A percentile compares a stretch with the other conserved stretches of the same genome.
These are phyloP conservation scores for Lingula anatina DNA, from an alignment of 2,888 invertebrate species.

Conservation along the genomic window DNA sequence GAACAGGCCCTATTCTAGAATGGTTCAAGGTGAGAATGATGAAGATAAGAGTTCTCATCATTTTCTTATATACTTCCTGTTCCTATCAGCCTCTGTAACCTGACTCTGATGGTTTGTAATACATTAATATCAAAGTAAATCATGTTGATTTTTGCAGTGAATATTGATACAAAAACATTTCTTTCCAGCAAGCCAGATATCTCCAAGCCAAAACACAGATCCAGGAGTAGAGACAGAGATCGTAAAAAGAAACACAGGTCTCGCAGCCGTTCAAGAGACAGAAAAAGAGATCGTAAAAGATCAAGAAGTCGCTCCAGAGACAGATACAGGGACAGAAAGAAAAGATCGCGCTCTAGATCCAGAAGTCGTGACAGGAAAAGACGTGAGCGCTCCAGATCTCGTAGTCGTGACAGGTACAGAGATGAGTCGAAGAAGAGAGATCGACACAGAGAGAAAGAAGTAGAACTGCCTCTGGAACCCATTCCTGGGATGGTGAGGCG, in stretches of 20 bases:
- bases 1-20: too few species aligned
- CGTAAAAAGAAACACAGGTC: slow-evolving; percentile 17
- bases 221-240: slow-evolving; percentile 18
- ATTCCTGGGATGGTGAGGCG: slow-evolving; percentile 54
- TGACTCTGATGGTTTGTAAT: too few species aligned
- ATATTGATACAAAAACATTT: too few species aligned
- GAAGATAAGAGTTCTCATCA: too few species aligned
- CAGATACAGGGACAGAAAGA: slow-evolving; percentile 9
- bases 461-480: slow-evolving; percentile 54
- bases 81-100: too few species aligned
- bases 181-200: too few species aligned
- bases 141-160: too few species aligned
- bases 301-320: slow-evolving; percentile 4
- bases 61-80: too few species aligned
- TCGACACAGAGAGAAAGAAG: slow-evolving; percentile 6
- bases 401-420: slow-evolving; percentile 13
- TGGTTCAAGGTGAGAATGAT: too few species aligned
- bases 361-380: slow-evolving; percentile 12
- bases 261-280: slow-evolving; percentile 4
- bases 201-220: slow-evolving; percentile 14
- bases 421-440: slow-evolving; percentile 8
- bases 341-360: slow-evolving; percentile 4
- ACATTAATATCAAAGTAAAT: too few species aligned
- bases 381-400: slow-evolving; percentile 8
- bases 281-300: neutral